Percentiles rank a stretch among this genome's conserved stretches.
phyloP scores from a whole-genome alignment of 53 echinoderm and acorn worm genomes.

The Actinopyga echinites region DNA sequence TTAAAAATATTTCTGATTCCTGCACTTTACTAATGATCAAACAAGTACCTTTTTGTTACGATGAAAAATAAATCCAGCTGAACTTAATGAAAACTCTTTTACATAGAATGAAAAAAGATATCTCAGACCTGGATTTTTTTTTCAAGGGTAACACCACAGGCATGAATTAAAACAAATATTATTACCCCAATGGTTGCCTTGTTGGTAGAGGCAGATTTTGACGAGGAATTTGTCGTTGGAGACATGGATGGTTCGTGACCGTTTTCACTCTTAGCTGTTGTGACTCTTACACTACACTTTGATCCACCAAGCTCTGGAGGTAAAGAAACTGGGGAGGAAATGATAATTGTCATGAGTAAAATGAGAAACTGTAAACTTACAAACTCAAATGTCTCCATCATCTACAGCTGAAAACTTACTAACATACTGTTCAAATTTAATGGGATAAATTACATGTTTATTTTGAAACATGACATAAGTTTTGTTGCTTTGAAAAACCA shows the following conservation, averaged over 20 bases:
- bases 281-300: conserved; percentile 76
- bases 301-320: conserved; percentile 94
- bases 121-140: too few relatives aligned
- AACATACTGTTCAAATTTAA: background rate
- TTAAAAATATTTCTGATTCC: too few relatives aligned
- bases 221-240: conserved; percentile 22
- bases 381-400: too few relatives aligned
- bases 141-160: too few relatives aligned
- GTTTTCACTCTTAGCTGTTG: conserved; percentile 34
- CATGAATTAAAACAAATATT: background rate
- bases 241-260: conserved; percentile 35
- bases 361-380: background rate
- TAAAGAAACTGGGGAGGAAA: conserved; percentile 63
- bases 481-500: background rate
- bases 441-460: background rate
- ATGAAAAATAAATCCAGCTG: too few relatives aligned
- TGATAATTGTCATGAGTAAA: background rate
- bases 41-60: too few relatives aligned
- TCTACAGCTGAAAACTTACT: background rate
- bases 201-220: conserved; percentile 8
- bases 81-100: too few relatives aligned
- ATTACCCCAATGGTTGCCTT: conserved; percentile 47
- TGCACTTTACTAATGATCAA: too few relatives aligned
- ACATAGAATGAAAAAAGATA: too few relatives aligned
- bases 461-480: conserved; percentile 1